phyloP scores from a whole-genome alignment of 1,140 invertebrate species.

The Ostrea edulis region DNA sequence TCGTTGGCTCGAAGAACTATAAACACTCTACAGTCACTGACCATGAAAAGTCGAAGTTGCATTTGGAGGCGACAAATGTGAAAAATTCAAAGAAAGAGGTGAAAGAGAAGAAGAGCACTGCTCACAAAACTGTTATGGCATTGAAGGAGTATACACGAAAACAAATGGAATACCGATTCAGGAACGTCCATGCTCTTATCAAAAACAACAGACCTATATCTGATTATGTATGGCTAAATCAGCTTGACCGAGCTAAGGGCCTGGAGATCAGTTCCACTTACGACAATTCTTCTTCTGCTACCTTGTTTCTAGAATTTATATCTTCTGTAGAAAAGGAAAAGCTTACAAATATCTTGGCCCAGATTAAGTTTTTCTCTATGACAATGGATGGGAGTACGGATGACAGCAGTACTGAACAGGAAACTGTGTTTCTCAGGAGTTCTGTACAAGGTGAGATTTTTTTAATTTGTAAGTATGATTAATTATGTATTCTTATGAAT shows the following conservation, averaged over 20 bases:
- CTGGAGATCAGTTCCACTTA: background rate
- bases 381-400: conserved; percentile 18
- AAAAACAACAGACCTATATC: too few relatives aligned
- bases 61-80: background rate
- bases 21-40: background rate
- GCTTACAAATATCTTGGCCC: background rate
- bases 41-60: conserved; percentile 6
- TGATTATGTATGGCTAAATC: conserved; percentile 7
- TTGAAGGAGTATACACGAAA: background rate
- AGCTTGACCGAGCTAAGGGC: conserved; percentile 2
- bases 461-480: too few relatives aligned
- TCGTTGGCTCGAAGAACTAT: background rate
- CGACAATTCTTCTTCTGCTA: conserved; percentile 7
- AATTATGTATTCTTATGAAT: too few relatives aligned
- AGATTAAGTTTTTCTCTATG: background rate
- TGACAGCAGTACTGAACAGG: background rate
- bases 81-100: background rate
- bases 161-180: conserved; percentile 8
- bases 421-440: background rate
- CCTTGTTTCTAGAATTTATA: background rate
- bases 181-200: conserved; percentile 13
- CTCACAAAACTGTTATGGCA: background rate
- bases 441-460: too few relatives aligned
- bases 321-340: background rate
- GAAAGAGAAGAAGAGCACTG: background rate